Percentiles rank a stretch among this genome's conserved stretches.
Conservation (phyloP, 2,888 invertebrate genomes). For the Myathropa florea region DNA sequence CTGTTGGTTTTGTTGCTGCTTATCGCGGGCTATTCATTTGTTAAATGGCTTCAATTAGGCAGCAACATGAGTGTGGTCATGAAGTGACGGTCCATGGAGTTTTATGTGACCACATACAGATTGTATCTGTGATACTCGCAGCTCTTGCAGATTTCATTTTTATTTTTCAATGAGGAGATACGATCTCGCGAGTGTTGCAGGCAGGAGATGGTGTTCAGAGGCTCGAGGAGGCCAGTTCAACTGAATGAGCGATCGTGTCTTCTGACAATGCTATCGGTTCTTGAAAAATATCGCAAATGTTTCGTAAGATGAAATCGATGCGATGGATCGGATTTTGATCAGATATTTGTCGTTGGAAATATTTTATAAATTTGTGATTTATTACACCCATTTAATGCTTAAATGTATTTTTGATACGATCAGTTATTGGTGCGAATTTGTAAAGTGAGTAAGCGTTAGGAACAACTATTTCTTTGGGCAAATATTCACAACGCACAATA, state of each 20-base stretch:
- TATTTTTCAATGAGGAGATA: background rate
- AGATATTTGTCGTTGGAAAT: background rate
- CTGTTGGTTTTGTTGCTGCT: slow-evolving; percentile 9
- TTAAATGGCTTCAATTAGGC: background rate
- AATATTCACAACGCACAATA: too few species aligned
- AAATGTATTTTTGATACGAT: background rate
- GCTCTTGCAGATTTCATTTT: background rate
- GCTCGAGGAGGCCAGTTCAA: background rate
- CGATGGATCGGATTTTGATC: background rate
- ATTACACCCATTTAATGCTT: background rate
- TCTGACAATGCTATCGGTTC: background rate
- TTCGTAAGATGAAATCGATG: background rate
- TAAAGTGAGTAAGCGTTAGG: background rate
- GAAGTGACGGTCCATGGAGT: background rate
- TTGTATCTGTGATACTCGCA: background rate
- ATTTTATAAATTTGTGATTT: background rate
- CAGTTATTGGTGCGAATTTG: background rate
- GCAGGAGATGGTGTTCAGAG: background rate
- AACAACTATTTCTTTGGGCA: too few species aligned
- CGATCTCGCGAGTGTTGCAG: background rate
- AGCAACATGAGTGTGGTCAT: background rate
- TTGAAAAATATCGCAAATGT: background rate
- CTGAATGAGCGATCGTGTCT: background rate
- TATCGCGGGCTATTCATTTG: background rate
- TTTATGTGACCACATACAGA: background rate